phyloP scores from a whole-genome alignment of 2,888 invertebrate species.

The Drosophila subsilvestris region DNA sequence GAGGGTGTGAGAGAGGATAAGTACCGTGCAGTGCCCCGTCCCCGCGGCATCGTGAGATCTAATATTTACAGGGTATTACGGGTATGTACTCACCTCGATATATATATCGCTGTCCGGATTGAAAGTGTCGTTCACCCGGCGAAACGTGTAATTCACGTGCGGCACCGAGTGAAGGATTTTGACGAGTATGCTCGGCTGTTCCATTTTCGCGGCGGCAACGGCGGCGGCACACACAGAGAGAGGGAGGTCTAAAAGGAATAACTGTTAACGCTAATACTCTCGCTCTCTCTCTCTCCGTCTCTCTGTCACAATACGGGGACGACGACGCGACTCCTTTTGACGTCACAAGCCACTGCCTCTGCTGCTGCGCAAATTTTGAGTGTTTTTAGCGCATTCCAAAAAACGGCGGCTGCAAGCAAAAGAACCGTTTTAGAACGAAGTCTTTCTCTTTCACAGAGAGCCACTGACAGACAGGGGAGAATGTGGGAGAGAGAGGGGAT shows the following conservation, averaged over 20 bases:
- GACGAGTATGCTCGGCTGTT: conserved; percentile 93
- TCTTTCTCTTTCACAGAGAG: neutral
- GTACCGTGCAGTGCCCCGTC: neutral
- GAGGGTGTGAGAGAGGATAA: conserved; percentile 22
- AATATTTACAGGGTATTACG: conserved; percentile 1
- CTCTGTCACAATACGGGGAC: conserved; percentile 47
- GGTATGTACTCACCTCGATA: conserved; percentile 89
- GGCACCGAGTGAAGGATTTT: conserved; percentile 95
- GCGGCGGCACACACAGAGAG: conserved; percentile 27
- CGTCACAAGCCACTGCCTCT: conserved; percentile 62
- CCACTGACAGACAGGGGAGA: neutral
- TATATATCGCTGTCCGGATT: conserved; percentile 95
- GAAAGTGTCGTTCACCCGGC: conserved; percentile 95
- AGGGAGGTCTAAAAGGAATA: conserved; percentile 27
- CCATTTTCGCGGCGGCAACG: conserved; percentile 83
- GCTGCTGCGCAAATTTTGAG: conserved; percentile 25
- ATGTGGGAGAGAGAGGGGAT: conserved; percentile 5
- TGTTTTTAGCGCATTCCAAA: conserved; percentile 12
- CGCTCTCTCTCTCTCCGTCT: conserved; percentile 28
- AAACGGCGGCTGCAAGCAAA: conserved; percentile 21
- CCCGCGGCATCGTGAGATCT: neutral
- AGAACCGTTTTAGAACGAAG: conserved; percentile 2
- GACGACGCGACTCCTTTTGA: conserved; percentile 55
- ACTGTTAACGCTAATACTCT: conserved; percentile 1
- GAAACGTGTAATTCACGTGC: conserved; percentile 95